These are phyloP conservation scores for Calliphora vicina DNA, from an alignment of 1,140 invertebrate species.

Conservation along the genomic window DNA sequence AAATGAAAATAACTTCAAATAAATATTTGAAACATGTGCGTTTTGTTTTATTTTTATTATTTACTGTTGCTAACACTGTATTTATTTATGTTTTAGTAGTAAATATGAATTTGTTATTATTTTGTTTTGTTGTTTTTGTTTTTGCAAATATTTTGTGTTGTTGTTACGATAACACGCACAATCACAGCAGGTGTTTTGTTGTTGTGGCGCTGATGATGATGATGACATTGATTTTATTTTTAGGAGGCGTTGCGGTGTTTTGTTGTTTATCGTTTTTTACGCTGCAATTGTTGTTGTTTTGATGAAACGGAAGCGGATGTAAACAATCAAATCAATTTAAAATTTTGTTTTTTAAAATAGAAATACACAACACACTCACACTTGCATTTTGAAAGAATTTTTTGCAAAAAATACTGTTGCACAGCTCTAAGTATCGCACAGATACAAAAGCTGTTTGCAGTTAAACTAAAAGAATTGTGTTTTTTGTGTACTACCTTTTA, in stretches of 20 bases:
- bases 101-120: background rate
- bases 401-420: too few species aligned
- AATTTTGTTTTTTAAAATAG: background rate
- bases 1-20: background rate
- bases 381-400: background rate
- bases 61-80: background rate
- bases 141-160: background rate
- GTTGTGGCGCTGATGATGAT: background rate
- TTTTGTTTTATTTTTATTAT: background rate
- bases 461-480: background rate
- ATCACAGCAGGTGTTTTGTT: constrained; percentile 20
- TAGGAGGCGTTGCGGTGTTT: background rate
- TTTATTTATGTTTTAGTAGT: too few species aligned
- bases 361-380: background rate
- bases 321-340: constrained; percentile 25
- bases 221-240: background rate
- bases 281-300: background rate
- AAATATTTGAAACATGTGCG: background rate
- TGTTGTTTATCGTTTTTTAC: background rate
- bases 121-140: background rate
- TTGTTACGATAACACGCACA: constrained; percentile 7
- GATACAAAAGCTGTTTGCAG: background rate
- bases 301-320: constrained; percentile 24
- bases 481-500: background rate
- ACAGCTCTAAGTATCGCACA: background rate